phyloP scores from a whole-genome alignment of 2,888 invertebrate species.

The Falcaria lacertinaria region DNA sequence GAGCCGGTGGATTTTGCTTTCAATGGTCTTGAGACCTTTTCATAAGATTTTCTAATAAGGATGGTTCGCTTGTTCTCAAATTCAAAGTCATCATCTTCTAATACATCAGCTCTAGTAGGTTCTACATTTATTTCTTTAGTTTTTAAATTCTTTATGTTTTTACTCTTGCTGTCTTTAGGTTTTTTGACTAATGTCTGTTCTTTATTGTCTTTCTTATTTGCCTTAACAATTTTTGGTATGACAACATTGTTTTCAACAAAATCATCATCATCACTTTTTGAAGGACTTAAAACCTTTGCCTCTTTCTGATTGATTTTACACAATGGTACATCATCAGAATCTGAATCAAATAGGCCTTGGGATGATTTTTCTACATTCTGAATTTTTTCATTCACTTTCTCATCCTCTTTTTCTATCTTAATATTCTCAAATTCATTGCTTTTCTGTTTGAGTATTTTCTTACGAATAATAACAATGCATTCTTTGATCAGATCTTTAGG shows the following conservation, averaged over 20 bases:
- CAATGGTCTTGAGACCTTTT: constrained; percentile 49
- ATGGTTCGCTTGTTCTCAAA: constrained; percentile 55
- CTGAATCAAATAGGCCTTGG: constrained; percentile 52
- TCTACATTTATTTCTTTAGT: constrained; percentile 13
- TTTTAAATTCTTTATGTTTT: constrained; percentile 13
- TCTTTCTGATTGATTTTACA: constrained; percentile 37
- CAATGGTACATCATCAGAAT: constrained; percentile 59
- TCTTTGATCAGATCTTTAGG: constrained; percentile 66
- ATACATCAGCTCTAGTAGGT: background rate
- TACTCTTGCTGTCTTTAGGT: constrained; percentile 9
- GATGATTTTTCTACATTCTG: constrained; percentile 17
- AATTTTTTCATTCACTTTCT: constrained; percentile 11
- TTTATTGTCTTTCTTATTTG: constrained; percentile 11
- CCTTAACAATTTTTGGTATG: constrained; percentile 29
- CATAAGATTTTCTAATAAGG: constrained; percentile 52
- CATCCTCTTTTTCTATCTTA: constrained; percentile 1
- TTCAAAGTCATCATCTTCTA: constrained; percentile 58
- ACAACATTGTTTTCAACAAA: constrained; percentile 34
- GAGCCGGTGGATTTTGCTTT: constrained; percentile 71
- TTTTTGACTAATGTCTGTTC: constrained; percentile 4
- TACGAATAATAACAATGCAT: constrained; percentile 67
- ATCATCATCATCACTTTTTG: constrained; percentile 34
- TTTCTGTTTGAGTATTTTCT: constrained; percentile 49
- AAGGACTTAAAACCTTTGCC: constrained; percentile 6
- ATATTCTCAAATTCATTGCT: constrained; percentile 13